Evolutionary conservation across 2,797 vertebrate genomes (phyloP), one percentile per base, ranked within the genome.

Genomic region (Acipenser ruthenus): DNA sequence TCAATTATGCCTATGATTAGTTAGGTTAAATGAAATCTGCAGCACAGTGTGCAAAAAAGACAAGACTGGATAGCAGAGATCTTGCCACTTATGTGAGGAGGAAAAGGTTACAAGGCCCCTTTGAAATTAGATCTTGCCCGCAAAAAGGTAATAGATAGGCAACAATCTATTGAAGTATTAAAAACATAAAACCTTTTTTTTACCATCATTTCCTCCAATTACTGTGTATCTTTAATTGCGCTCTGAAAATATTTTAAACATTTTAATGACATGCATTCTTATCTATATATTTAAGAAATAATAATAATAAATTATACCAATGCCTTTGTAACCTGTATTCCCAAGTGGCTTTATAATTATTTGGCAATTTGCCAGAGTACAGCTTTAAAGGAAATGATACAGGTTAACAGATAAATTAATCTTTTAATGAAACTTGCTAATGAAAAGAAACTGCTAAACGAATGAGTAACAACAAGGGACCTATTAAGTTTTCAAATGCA

Each of bases 391-490:
- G 83, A 84, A 88, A 87, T 94, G 92, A 94, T 93, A 95, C 92
- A 90, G 93, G 89, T 91, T 92, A 95, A 93, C 87, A 90, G 88
- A 89, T 91, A 91, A 91, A 93, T 93, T 83, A 90, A 90, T 92
- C 89, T 88, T 88, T 90, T 85, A 88, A 84, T 78, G 67, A 76
- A 79, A 72, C 73, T 84, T 91, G 90, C 91, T 94, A 93, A 94
- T 94, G 93, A 96, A 92, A 91, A 93, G 92, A 95, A 94, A 94
- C 87, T 91, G 88, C 90, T 94, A 93, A 91, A 93, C 89, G 93
- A 91, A 94, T 87, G 87, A 94, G 90, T 69, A 79, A 90, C 85
- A 92, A 87, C 85, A 82, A 90, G 90, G 89, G 91, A 92, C 87
- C 87, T 72, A 61, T 65, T 53, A 66, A 58, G 65, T 69, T 67